Base-by-base conservation (phyloP, 1,140 invertebrate genomes). In the Agrypnia vestita region DNA sequence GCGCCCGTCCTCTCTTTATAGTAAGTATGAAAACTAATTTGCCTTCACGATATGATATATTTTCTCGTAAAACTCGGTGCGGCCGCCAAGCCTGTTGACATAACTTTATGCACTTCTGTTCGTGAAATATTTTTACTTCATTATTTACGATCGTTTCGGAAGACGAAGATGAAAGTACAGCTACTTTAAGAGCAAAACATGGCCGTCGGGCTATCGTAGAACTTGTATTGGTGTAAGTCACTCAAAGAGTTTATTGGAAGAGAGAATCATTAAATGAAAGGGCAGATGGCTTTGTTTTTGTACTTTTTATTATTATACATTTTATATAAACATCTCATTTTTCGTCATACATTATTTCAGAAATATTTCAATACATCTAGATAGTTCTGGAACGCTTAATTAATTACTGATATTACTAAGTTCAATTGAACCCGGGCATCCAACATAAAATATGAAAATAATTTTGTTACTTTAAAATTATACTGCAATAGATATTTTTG, bases 71-170 rank as follows among this genome's bases (percentile, higher is more conserved):
- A 75, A 75, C 53, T 75, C 59, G 25, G 19, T 19, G 44, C 59
- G 73, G 13, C 56, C 53, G 56, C 59, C 73, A 61, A 19, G 73
- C 55, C 56, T 59, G 73, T 75, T 75, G 73, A 56, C 73, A 75
- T 47, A 61, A 56, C 8, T 46, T 75, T 75, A 75, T 75, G 73
- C 73, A 75, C 43, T 61, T 61, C 73, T 46, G 35, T n/a, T 13
- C 53, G n/a, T 56, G 53, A 10, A 53, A 46, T 10, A 17, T 43
- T 46, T 44, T 53, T 56, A 75, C 53, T 73, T 61, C 71, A 49
- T 79, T 79, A 79, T 79, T 79, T 79, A 79, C 56, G 67, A 74
- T 21, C 55, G 25, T 67, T 46, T 9, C 15, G 78, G 78, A 51
- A 73, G 56, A 79, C 59, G 77, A 59, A 78, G 61, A 78, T 64